Conservation (phyloP, 2,888 invertebrate species). For the Dichetophora obliterata region DNA sequence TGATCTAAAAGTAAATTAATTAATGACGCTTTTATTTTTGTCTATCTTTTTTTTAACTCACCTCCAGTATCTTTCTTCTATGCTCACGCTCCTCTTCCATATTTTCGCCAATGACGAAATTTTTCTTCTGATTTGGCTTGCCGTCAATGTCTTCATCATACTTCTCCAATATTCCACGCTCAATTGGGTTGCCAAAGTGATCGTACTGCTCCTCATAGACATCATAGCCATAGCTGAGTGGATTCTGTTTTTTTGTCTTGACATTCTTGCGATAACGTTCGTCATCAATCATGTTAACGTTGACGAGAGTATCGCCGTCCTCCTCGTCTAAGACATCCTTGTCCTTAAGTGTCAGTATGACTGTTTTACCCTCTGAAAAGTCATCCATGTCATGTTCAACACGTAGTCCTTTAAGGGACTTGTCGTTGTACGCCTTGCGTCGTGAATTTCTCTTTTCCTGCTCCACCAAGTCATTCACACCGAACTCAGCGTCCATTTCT, state of each 20-base stretch:
- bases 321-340: conserved; percentile 89
- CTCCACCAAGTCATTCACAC: conserved; percentile 86
- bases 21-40: neutral
- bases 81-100: conserved; percentile 73
- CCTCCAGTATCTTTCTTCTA: conserved; percentile 66
- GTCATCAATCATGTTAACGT: conserved; percentile 89
- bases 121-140: conserved; percentile 74
- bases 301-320: conserved; percentile 89
- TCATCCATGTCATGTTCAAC: conserved; percentile 85
- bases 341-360: conserved; percentile 95
- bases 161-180: conserved; percentile 83
- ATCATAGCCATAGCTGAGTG: conserved; percentile 85
- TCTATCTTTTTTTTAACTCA: neutral
- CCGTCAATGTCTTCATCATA: conserved; percentile 87
- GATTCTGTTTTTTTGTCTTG: conserved; percentile 85
- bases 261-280: conserved; percentile 89
- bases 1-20: conserved; percentile 64
- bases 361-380: conserved; percentile 83
- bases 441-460: conserved; percentile 77
- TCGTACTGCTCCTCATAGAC: conserved; percentile 84
- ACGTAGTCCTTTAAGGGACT: conserved; percentile 83
- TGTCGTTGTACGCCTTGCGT: conserved; percentile 76
- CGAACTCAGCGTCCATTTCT: conserved; percentile 96
- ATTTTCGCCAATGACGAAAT: conserved; percentile 84
- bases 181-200: conserved; percentile 76